Percentiles rank a stretch among this genome's conserved stretches.
Evolutionary conservation across 2,113 vertebrate genomes (phyloP).

Genomic region (Rhodinocichla rosea): DNA sequence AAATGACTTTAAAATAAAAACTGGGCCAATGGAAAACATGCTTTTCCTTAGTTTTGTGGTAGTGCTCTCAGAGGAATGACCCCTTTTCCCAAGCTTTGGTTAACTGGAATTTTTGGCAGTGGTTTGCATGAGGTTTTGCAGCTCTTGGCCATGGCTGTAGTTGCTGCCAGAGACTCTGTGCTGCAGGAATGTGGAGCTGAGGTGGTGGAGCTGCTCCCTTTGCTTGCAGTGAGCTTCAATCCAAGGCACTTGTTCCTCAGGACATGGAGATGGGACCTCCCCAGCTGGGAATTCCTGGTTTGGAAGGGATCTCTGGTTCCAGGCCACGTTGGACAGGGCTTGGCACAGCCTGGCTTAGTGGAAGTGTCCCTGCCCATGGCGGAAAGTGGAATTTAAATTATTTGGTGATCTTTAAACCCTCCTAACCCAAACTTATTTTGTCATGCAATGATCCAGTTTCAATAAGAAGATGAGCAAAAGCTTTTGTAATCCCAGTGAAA

Average conservation of each 20-base stretch:
- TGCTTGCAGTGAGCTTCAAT: not conserved
- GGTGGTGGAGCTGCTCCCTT: not conserved
- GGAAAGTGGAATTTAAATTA: not conserved
- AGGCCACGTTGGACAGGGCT: not conserved
- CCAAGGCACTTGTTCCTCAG: slow-evolving; percentile 42
- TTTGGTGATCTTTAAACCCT: not conserved
- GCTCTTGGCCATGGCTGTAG: not conserved
- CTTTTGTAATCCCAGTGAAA: not conserved
- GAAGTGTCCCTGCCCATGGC: not conserved
- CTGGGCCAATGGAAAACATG: not conserved
- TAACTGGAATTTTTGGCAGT: not conserved
- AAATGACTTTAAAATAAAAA: not conserved
- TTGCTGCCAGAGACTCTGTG: accelerated
- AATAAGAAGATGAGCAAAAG: accelerated
- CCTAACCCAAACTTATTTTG: not conserved
- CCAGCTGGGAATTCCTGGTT: not conserved
- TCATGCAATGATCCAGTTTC: not conserved
- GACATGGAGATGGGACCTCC: not conserved
- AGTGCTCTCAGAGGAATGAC: not conserved
- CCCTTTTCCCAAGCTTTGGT: not conserved
- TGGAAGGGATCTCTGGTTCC: not conserved
- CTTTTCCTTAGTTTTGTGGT: not conserved
- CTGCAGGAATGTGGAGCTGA: not conserved
- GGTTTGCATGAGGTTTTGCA: slow-evolving; percentile 3
- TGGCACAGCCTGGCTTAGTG: not conserved